Evolutionary conservation across 1,140 invertebrate species (phyloP).

Genomic region (Euglossa dilemma): DNA sequence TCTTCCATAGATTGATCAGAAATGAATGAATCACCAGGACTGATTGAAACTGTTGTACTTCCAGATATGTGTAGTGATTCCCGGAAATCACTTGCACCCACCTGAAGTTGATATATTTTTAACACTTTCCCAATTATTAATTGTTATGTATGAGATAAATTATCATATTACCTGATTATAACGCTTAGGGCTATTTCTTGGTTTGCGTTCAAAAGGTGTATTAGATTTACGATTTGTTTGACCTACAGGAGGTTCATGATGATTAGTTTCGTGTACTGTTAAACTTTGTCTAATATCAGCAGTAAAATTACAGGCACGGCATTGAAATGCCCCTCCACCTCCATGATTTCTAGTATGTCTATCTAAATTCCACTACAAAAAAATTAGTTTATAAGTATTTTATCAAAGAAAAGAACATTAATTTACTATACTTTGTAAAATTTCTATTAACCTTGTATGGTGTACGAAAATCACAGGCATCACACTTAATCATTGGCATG

Average conservation of each 20-base stretch:
- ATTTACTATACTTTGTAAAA: neutral
- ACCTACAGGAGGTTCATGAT: constrained; percentile 90
- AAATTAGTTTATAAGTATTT: constrained; percentile 8
- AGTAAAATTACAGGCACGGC: constrained; percentile 94
- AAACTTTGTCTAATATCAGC: constrained; percentile 96
- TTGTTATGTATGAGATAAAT: neutral
- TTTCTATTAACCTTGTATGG: constrained; percentile 87
- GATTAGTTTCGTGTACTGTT: constrained; percentile 95
- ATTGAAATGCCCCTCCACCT: constrained; percentile 91
- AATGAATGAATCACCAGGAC: constrained; percentile 50
- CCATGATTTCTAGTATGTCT: constrained; percentile 95
- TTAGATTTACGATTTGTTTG: constrained; percentile 81
- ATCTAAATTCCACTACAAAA: constrained; percentile 91
- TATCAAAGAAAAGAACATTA: neutral
- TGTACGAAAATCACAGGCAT: constrained; percentile 95
- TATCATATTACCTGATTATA: constrained; percentile 75
- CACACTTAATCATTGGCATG: constrained; percentile 96
- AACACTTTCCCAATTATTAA: neutral
- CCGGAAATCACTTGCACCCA: constrained; percentile 78
- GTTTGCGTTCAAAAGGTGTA: constrained; percentile 79
- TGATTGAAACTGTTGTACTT: constrained; percentile 48
- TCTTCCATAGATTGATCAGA: constrained; percentile 62
- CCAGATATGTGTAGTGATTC: constrained; percentile 55
- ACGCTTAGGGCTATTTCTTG: constrained; percentile 81
- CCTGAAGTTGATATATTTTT: constrained; percentile 60